Conservation (phyloP, 2,888 invertebrate genomes). For the Acleris cristana region DNA sequence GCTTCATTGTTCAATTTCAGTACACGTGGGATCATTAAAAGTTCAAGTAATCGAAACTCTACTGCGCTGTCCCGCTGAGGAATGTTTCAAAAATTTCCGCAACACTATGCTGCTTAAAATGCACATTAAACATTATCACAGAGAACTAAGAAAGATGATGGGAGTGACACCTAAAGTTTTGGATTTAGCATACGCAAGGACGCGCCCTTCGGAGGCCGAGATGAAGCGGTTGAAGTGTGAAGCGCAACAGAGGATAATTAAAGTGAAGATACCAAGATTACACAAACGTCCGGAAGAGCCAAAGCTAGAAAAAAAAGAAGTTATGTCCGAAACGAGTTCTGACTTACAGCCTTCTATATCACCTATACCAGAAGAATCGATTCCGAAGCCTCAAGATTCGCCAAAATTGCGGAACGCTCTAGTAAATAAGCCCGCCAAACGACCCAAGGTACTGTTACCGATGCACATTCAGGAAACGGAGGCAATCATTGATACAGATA, state of each 20-base stretch:
- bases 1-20: conserved; percentile 53
- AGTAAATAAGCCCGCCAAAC: conserved; percentile 63
- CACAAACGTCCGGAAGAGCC: conserved; percentile 59
- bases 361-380: conserved; percentile 33
- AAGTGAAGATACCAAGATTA: conserved; percentile 66
- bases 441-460: conserved; percentile 70
- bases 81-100: conserved; percentile 94
- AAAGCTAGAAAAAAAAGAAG: conserved; percentile 45
- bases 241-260: conserved; percentile 57
- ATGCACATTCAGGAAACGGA: conserved; percentile 59
- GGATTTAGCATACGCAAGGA: conserved; percentile 92
- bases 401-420: conserved; percentile 70
- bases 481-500: conserved; percentile 25
- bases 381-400: conserved; percentile 62
- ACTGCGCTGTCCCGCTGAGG: conserved; percentile 90
- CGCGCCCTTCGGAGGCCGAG: conserved; percentile 61
- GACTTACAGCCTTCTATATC: conserved; percentile 47
- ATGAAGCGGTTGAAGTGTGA: conserved; percentile 44
- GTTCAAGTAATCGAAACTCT: conserved; percentile 88
- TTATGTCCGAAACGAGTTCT: conserved; percentile 43
- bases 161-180: conserved; percentile 93
- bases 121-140: conserved; percentile 97
- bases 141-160: conserved; percentile 88
- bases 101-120: conserved; percentile 95
- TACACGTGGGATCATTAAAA: conserved; percentile 84